phyloP scores from a whole-genome alignment of 2,888 invertebrate genomes.

The Gastrophysa polygoni region DNA sequence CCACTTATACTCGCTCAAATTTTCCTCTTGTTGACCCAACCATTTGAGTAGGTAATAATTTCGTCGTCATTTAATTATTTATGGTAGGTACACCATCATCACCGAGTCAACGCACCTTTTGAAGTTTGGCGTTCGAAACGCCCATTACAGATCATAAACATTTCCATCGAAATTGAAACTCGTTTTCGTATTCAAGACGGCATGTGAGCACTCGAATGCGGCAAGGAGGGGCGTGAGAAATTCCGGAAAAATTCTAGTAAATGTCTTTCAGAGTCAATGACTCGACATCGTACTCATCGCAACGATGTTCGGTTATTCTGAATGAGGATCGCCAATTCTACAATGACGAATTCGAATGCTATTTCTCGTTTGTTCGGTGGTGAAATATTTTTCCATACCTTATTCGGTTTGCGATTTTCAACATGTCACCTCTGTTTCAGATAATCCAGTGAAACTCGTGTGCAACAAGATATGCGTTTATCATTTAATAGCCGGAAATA shows the following conservation, averaged over 20 bases:
- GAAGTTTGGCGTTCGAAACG: background rate
- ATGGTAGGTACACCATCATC: background rate
- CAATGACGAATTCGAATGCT: no score
- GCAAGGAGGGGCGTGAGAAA: constrained; percentile 16
- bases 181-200: constrained; percentile 14
- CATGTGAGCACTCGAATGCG: constrained; percentile 1
- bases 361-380: no score
- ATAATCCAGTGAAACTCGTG: no score
- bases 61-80: background rate
- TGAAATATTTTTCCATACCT: no score
- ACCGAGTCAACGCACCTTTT: background rate
- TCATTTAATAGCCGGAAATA: no score
- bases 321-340: background rate
- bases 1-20: no score
- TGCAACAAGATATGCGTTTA: no score
- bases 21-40: no score
- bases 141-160: background rate
- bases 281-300: background rate
- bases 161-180: constrained; percentile 5
- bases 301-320: background rate
- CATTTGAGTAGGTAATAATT: background rate
- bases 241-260: constrained; percentile 9
- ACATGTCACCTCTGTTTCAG: no score
- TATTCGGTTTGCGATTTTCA: no score
- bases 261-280: constrained; percentile 5